A percentile compares a stretch with the other conserved stretches of the same genome.
Conservation (phyloP, 2,888 invertebrate species). For the Pyrrhia umbra region DNA sequence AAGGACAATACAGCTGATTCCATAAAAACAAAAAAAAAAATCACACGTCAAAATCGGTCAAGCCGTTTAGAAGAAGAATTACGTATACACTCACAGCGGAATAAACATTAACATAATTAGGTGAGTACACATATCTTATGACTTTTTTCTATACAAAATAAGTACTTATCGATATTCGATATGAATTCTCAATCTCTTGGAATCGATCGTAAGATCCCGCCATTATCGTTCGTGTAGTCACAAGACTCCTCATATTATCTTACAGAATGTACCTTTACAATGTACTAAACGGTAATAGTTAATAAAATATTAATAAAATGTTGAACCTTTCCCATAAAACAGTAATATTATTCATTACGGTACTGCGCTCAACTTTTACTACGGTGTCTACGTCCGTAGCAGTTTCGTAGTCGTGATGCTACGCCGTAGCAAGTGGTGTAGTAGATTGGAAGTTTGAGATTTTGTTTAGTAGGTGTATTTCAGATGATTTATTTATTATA, state of each 20-base stretch:
- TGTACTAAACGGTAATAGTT: constrained; percentile 41
- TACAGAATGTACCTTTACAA: constrained; percentile 27
- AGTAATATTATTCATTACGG: constrained; percentile 29
- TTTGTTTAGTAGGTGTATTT: neutral
- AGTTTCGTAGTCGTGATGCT: constrained; percentile 40
- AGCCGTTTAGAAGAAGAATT: too few species aligned
- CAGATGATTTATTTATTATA: neutral
- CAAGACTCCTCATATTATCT: constrained; percentile 30
- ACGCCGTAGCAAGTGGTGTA: constrained; percentile 44
- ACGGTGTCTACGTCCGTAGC: constrained; percentile 39
- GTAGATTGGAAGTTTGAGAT: neutral
- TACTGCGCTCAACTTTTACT: constrained; percentile 32
- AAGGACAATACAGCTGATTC: too few species aligned
- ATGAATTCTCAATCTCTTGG: neutral
- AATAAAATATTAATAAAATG: constrained; percentile 37
- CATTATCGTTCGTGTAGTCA: constrained; percentile 26
- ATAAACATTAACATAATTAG: neutral
- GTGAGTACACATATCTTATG: neutral
- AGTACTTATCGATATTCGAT: constrained; percentile 1
- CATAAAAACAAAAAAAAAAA: too few species aligned
- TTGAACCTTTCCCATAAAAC: constrained; percentile 26
- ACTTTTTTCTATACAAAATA: neutral
- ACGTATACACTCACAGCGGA: neutral
- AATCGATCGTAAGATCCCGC: constrained; percentile 3
- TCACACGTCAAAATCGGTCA: too few species aligned